phyloP scores from a whole-genome alignment of 2,797 vertebrate species.

The Monodelphis domestica region DNA sequence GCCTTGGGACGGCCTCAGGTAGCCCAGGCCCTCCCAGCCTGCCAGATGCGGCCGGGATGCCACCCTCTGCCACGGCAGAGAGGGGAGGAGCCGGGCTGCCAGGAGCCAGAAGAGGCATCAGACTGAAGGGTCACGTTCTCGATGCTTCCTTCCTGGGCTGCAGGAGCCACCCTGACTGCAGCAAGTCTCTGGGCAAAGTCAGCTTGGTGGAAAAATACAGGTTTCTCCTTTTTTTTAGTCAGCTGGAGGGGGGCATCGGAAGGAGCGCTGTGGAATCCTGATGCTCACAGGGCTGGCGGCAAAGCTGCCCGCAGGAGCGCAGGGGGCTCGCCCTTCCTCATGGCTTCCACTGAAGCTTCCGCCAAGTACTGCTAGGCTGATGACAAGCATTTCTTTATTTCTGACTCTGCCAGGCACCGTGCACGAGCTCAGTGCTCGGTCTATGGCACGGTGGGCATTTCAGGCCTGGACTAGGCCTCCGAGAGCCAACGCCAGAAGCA shows the following conservation, averaged over 20 bases:
- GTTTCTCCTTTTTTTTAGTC: conserved; percentile 70
- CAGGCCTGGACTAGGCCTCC: not conserved
- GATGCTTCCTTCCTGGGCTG: not conserved
- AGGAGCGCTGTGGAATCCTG: conserved; percentile 53
- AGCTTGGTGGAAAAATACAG: conserved; percentile 67
- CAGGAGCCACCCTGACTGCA: not conserved
- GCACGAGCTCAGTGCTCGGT: not conserved
- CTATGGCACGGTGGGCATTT: not conserved
- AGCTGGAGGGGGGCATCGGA: conserved; percentile 55
- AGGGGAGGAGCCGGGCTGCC: too few species aligned
- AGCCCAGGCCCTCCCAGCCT: too few species aligned
- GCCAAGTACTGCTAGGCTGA: not conserved
- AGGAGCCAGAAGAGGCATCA: too few species aligned
- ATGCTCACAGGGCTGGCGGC: conserved; percentile 4
- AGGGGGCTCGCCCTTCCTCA: not conserved
- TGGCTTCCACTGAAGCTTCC: not conserved
- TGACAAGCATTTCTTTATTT: conserved; percentile 13
- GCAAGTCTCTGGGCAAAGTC: not conserved
- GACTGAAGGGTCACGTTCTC: not conserved
- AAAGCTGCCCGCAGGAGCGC: not conserved
- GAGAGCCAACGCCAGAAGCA: too few species aligned
- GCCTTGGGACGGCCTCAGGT: not conserved
- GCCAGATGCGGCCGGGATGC: too few species aligned
- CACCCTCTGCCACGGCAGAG: not conserved
- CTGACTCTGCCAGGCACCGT: not conserved